Conservation (phyloP, 2,113 vertebrate species). For the Zapornia atra region DNA sequence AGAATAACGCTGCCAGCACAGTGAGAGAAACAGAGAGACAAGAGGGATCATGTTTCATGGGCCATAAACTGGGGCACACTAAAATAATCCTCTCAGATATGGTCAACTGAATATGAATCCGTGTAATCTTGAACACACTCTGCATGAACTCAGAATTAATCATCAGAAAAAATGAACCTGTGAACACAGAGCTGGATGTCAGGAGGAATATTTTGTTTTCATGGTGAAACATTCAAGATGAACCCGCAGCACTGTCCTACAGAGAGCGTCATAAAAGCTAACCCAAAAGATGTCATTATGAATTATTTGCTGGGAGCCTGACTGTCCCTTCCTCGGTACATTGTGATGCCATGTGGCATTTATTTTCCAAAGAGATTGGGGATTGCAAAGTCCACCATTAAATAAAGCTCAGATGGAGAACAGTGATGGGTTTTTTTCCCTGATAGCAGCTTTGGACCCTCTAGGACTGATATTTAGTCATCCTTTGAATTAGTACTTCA, state of each 20-base stretch:
- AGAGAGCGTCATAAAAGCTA: constrained; percentile 12
- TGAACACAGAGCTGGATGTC: constrained; percentile 48
- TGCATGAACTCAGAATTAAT: constrained; percentile 68
- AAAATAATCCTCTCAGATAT: constrained; percentile 71
- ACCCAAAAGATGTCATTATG: neutral
- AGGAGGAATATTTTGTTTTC: constrained; percentile 43
- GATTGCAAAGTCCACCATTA: constrained; percentile 40
- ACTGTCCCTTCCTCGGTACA: neutral
- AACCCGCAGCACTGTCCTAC: neutral
- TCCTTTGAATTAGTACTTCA: constrained; percentile 26
- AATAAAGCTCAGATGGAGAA: constrained; percentile 26
- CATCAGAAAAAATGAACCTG: constrained; percentile 59
- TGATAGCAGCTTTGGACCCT: neutral
- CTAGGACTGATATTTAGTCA: neutral
- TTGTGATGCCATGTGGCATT: constrained; percentile 35
- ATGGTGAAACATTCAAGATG: constrained; percentile 55
- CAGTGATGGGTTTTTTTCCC: neutral
- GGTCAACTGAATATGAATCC: constrained; percentile 71
- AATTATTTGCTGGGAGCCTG: constrained; percentile 24
- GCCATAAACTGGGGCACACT: constrained; percentile 65
- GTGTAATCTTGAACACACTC: constrained; percentile 65
- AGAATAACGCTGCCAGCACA: neutral
- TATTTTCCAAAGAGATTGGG: constrained; percentile 44
- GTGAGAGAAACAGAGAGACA: neutral
- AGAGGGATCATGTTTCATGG: constrained; percentile 61